Evolutionary conservation across 2,888 invertebrate genomes (phyloP), one percentile per base, ranked within the genome.

Genomic region (Rhogogaster chlorosoma): DNA sequence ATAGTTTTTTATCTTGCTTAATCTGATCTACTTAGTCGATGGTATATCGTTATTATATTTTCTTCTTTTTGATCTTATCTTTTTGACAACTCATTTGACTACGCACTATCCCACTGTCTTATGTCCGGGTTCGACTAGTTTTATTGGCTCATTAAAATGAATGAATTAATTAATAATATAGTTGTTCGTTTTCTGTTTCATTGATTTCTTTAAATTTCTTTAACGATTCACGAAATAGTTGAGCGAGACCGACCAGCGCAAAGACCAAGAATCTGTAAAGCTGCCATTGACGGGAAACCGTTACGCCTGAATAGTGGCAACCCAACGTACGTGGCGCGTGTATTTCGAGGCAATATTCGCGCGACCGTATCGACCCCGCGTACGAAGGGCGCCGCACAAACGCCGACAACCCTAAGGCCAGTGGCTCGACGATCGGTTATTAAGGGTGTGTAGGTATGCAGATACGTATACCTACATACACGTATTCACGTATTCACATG

Each of bases 331-430:
- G 80, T 38, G 36, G 61, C 61, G 80, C 80, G 80, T 80, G 80
- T 42, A 61, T 80, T 53, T 18, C 77, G 49, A 53, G 77, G 38
- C 53, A 77, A 49, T 77, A 77, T 77, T 77, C 80, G 80, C 64
- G 80, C 80, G 64, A 80, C 80, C 61, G 80, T 80, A 80, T 80
- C 80, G 80, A 80, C 80, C 80, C 61, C 64, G 42, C 61, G 80
- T 64, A 80, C 36, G 61, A 64, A 80, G 38, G 80, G 36, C 38
- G 57, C 80, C 57, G 36, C 38, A 53, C 61, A 32, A 42, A 61
- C 38, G 38, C 18, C 38, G 42, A 22, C 80, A 53, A 61, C 26
- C 61, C 64, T 49, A 22, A 15, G 45, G 53, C 77, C 49, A 53
- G 18, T 32, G 53, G n/a, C 77, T 77, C 53, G 53, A 18, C 45